Conservation (phyloP, 1,140 invertebrate genomes). For the Antheraea mylitta region DNA sequence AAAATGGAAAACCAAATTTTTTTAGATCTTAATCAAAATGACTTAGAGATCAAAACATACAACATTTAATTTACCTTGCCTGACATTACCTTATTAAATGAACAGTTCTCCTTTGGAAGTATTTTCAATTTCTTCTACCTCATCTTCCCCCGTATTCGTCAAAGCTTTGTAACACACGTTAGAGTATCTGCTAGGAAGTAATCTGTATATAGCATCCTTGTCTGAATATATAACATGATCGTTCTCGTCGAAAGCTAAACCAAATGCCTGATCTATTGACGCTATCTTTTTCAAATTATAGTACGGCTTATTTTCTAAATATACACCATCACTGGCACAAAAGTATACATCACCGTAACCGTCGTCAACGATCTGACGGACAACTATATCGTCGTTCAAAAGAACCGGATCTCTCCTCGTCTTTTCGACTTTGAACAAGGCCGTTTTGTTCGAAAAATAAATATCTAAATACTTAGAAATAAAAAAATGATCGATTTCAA, state of each 20-base stretch:
- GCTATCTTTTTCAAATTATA: slow-evolving; percentile 45
- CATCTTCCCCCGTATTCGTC: not conserved
- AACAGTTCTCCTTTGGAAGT: not conserved
- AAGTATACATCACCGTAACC: slow-evolving; percentile 57
- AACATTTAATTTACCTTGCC: too few relatives aligned
- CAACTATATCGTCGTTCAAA: slow-evolving; percentile 40
- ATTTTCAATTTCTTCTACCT: not conserved
- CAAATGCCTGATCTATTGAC: slow-evolving; percentile 47
- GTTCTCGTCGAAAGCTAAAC: slow-evolving; percentile 56
- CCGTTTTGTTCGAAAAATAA: slow-evolving; percentile 61
- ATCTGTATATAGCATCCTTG: slow-evolving; percentile 45
- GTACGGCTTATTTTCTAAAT: slow-evolving; percentile 58
- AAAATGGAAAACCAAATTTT: too few relatives aligned
- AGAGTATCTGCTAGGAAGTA: slow-evolving; percentile 41
- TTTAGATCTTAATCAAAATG: too few relatives aligned
- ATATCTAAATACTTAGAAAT: slow-evolving; percentile 48
- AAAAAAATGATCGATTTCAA: slow-evolving; percentile 59
- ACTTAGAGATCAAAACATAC: too few relatives aligned
- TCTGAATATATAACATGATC: slow-evolving; percentile 58
- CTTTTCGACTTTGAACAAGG: slow-evolving; percentile 54
- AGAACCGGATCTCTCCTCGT: slow-evolving; percentile 29
- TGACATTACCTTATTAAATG: not conserved
- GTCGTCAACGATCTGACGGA: slow-evolving; percentile 60
- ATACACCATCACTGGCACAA: slow-evolving; percentile 50
- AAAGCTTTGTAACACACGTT: slow-evolving; percentile 29